A percentile compares a stretch with the other conserved stretches of the same genome.
phyloP scores from a whole-genome alignment of 2,888 invertebrate genomes.

The Caenorhabditis angaria region DNA sequence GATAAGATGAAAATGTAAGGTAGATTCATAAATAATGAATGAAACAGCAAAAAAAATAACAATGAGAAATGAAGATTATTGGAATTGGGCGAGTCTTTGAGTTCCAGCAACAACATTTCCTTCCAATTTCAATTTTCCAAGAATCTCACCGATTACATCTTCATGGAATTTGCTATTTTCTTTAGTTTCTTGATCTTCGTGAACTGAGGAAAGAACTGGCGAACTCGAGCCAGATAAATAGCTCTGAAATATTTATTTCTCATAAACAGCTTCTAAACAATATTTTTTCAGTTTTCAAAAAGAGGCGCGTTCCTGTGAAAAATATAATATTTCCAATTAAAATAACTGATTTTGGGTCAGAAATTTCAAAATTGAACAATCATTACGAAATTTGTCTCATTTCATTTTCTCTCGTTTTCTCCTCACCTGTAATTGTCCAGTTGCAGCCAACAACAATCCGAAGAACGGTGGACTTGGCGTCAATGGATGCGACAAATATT shows the following conservation, averaged over 20 bases:
- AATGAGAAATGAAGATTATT: conserved; percentile 11
- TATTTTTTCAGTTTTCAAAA: background rate
- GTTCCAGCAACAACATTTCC: conserved; percentile 26
- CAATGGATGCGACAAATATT: conserved; percentile 82
- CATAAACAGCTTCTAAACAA: background rate
- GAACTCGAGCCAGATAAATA: conserved; percentile 1
- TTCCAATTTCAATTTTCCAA: conserved; percentile 35
- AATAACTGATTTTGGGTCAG: too few species aligned
- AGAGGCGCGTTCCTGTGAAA: too few species aligned
- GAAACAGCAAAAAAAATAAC: conserved; percentile 10
- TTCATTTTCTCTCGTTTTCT: background rate
- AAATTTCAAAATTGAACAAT: too few species aligned
- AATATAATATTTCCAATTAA: too few species aligned
- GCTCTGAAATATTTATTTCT: background rate
- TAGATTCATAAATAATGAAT: too few species aligned
- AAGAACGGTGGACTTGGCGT: conserved; percentile 89
- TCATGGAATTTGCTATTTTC: conserved; percentile 7
- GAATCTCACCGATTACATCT: conserved; percentile 25
- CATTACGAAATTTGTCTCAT: too few species aligned
- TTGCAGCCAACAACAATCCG: conserved; percentile 89
- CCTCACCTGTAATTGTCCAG: conserved; percentile 77
- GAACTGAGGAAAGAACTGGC: conserved; percentile 5
- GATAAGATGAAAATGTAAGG: conserved; percentile 1
- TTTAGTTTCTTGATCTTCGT: conserved; percentile 8
- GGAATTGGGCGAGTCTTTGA: conserved; percentile 27